phyloP scores from a whole-genome alignment of 2,113 vertebrate species.

The Notarius lentiginosus region DNA sequence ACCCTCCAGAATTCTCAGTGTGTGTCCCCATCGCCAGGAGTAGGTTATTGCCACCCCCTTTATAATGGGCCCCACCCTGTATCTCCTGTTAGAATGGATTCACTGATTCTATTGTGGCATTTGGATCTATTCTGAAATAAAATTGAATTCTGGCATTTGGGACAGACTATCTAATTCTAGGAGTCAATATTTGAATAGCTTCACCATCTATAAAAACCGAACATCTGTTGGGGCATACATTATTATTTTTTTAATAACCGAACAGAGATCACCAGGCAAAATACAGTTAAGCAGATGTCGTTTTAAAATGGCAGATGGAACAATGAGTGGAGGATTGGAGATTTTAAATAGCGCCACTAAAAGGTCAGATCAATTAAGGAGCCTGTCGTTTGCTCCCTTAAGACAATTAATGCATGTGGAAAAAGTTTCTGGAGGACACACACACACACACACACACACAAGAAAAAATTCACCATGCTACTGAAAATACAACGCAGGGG shows the following conservation, averaged over 20 bases:
- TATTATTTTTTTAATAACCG: slow-evolving; percentile 94
- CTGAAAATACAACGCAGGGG: slow-evolving; percentile 67
- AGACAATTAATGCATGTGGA: slow-evolving; percentile 95
- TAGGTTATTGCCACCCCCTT: not conserved
- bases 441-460: slow-evolving; percentile 44
- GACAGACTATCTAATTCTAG: slow-evolving; percentile 78
- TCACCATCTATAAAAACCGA: slow-evolving; percentile 92
- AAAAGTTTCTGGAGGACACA: slow-evolving; percentile 76
- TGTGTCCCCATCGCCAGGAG: too few species aligned
- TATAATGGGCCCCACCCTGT: not conserved
- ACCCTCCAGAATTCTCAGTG: slow-evolving; percentile 2
- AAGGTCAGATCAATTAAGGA: slow-evolving; percentile 99
- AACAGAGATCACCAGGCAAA: slow-evolving; percentile 98
- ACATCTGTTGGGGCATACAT: slow-evolving; percentile 99
- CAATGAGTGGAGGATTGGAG: slow-evolving; percentile 99
- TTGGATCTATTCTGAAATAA: not conserved
- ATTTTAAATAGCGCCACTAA: slow-evolving; percentile 93
- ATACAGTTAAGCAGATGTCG: slow-evolving; percentile 99
- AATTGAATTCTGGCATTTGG: slow-evolving; percentile 65
- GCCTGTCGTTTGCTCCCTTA: slow-evolving; percentile 92
- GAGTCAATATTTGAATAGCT: slow-evolving; percentile 90
- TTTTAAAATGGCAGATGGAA: slow-evolving; percentile 99
- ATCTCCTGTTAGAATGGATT: not conserved
- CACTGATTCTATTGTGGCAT: not conserved
- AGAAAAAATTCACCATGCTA: slow-evolving; percentile 52